A percentile compares a stretch with the other conserved stretches of the same genome.
Conservation (phyloP, 2,888 invertebrate genomes). For the Mechanitis messenoides region DNA sequence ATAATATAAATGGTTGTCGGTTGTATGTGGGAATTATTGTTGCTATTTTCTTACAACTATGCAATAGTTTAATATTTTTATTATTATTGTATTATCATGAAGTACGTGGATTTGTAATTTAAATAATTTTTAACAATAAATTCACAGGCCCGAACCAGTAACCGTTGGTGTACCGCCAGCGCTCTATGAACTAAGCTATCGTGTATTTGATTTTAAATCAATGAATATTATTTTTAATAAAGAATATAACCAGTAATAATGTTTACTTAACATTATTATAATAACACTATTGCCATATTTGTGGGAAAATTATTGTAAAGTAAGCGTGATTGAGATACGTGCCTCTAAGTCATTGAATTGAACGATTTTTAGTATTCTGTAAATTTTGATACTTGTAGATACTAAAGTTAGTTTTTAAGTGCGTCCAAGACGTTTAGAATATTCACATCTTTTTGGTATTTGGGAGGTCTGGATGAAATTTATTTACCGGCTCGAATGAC, state of each 20-base stretch:
- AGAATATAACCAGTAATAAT: no score
- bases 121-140: no score
- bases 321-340: conserved; percentile 19
- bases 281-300: background rate
- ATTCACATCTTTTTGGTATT: background rate
- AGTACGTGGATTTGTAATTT: no score
- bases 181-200: no score
- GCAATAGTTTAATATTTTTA: no score
- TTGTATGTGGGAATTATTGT: no score
- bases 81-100: no score
- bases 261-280: background rate
- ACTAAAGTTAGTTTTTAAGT: conserved; percentile 38
- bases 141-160: no score
- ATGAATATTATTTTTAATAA: no score
- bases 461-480: background rate
- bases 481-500: conserved; percentile 43
- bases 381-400: conserved; percentile 17
- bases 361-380: conserved; percentile 6
- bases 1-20: background rate
- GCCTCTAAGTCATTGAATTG: conserved; percentile 20
- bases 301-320: background rate
- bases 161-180: no score
- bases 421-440: conserved; percentile 59
- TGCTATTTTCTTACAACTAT: no score
- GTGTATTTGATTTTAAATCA: no score